Evolutionary conservation across 2,113 vertebrate genomes (phyloP).

Genomic region (Onychorhynchus coronatus): DNA sequence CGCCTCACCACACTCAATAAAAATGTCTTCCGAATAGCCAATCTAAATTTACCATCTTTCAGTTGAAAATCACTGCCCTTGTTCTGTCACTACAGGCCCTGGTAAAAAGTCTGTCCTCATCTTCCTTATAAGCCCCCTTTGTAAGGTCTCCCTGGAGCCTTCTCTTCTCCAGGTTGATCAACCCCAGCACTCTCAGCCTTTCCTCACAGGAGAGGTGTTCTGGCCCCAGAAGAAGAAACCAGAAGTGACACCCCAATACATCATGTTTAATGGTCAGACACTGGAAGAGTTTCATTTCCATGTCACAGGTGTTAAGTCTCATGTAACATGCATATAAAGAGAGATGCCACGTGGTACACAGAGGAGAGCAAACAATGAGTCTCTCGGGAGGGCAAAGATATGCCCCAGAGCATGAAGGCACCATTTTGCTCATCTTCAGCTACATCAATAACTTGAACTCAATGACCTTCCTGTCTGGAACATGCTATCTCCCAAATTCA

Average conservation of each 20-base stretch:
- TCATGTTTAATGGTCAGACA: not conserved
- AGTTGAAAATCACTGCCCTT: not conserved
- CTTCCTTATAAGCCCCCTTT: not conserved
- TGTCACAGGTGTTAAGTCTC: not conserved
- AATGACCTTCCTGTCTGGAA: not conserved
- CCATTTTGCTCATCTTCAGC: not conserved
- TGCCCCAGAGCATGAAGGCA: not conserved
- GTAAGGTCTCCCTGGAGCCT: not conserved
- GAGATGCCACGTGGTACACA: not conserved
- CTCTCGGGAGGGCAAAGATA: not conserved
- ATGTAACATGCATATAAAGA: fast-evolving
- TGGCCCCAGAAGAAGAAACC: not conserved
- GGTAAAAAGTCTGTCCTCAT: not conserved
- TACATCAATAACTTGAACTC: not conserved
- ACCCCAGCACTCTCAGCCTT: not conserved
- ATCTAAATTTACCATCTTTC: not conserved
- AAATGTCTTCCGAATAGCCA: not conserved
- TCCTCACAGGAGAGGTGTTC: not conserved
- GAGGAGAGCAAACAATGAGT: not conserved
- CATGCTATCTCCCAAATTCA: not conserved
- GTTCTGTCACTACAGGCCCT: not conserved
- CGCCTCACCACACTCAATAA: not conserved
- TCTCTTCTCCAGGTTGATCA: not conserved
- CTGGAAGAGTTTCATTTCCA: not conserved
- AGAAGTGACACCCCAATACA: not conserved